phyloP scores from a whole-genome alignment of 2,888 invertebrate species.

The Lepetodrilus schrolli region DNA sequence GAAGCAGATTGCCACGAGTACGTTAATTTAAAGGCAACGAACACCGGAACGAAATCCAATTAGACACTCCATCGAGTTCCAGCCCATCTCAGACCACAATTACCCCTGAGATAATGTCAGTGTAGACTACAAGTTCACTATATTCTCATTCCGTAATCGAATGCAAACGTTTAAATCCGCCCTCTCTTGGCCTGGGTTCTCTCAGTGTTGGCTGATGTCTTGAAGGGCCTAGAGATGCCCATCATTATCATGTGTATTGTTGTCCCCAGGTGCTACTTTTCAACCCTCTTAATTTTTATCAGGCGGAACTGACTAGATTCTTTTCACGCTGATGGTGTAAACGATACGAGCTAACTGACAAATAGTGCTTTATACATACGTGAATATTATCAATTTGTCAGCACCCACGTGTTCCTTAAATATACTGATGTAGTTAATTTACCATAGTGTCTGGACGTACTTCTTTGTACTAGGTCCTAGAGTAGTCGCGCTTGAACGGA shows the following conservation, averaged over 20 bases:
- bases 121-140: background rate
- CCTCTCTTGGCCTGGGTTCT: background rate
- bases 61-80: background rate
- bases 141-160: conserved; percentile 14
- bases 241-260: background rate
- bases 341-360: too few relatives aligned
- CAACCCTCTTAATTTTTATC: background rate
- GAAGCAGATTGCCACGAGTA: background rate
- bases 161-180: background rate
- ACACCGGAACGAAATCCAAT: background rate
- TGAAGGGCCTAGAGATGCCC: background rate
- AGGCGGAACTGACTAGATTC: too few relatives aligned
- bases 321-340: too few relatives aligned
- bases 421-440: too few relatives aligned
- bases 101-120: background rate
- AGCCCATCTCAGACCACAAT: background rate
- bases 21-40: conserved; percentile 8
- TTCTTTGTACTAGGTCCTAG: too few relatives aligned
- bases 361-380: too few relatives aligned
- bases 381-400: too few relatives aligned
- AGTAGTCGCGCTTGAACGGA: too few relatives aligned
- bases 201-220: background rate
- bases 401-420: too few relatives aligned
- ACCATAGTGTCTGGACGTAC: too few relatives aligned
- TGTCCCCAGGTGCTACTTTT: background rate